phyloP scores from a whole-genome alignment of 1,140 invertebrate genomes.

The Argopecten irradians region DNA sequence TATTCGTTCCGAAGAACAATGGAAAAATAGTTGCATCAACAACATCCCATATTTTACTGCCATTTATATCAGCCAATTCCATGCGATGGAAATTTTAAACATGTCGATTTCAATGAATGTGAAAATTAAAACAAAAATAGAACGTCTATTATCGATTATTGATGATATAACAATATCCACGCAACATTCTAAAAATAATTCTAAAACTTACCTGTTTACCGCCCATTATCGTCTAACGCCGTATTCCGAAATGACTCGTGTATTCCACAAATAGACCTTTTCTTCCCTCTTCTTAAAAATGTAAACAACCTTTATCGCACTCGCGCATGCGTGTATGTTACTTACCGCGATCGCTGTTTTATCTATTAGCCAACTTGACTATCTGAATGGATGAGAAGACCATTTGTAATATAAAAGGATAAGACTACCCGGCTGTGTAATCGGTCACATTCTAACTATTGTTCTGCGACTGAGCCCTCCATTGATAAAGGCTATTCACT shows the following conservation, averaged over 20 bases:
- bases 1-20: no score
- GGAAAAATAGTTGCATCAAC: no score
- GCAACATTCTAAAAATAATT: background rate
- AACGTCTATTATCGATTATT: no score
- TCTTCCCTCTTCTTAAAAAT: background rate
- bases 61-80: no score
- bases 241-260: background rate
- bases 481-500: background rate
- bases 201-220: background rate
- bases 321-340: background rate
- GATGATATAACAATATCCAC: background rate
- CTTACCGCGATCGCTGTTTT: background rate
- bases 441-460: background rate
- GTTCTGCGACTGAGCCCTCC: background rate
- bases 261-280: background rate
- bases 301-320: background rate
- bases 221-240: background rate
- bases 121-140: no score
- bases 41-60: no score
- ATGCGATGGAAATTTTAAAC: no score
- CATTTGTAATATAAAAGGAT: background rate
- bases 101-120: no score
- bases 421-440: background rate
- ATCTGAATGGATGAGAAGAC: slow-evolving; percentile 9
- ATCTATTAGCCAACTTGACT: background rate